Base-by-base conservation (phyloP, 2,888 invertebrate species). In the Chydorus sphaericus region DNA sequence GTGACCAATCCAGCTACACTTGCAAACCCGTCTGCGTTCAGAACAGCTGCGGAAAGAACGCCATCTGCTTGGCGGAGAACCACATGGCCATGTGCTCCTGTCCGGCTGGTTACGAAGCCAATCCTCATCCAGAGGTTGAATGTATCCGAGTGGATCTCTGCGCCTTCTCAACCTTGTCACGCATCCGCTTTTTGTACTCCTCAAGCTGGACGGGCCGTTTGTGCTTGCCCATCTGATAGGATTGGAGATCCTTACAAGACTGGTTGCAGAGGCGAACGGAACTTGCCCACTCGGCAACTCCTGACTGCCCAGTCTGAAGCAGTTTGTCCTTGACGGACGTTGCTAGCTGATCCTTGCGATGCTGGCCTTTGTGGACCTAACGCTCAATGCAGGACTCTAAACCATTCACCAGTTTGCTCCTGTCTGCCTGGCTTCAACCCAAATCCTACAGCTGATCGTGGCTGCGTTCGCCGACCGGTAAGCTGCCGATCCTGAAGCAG, bases 21-120 rank as follows among this genome's bases (percentile, higher is more conserved):
- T 92, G 91, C 64, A 78, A 79, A 63, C 81, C 85, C 66, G 85
- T 83, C 7, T 91, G 90, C 65, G 79, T 80, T 60, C 82, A 83
- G 66, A 82, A 84, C 62, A 80, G 85, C 2, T 92, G 91, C 65
- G 90, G 91, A 0, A 78, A 78, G 18, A 88, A 90, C 69, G 87
- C 91, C 8, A 85, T 91, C 16, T 92, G 92, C 67, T 79, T 90
- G 62, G 82, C 85, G 5, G 87, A 89, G 69, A 82, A 85, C 64
- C 88, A 91, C 66, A 82, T 80, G 66, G 78, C 82, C 8, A 77
- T 77, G 18, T 92, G 92, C 63, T 85, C 87, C 66, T 92, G 92
- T 66, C 89, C 88, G 33, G 82, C 83, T 30, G 91, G 91, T 10
- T 86, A 78, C 66, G 78, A 76, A 62, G 79, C 85, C 2, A 84